Evolutionary conservation across 2,797 vertebrate species (phyloP).

Genomic region (Crenichthys baileyi): DNA sequence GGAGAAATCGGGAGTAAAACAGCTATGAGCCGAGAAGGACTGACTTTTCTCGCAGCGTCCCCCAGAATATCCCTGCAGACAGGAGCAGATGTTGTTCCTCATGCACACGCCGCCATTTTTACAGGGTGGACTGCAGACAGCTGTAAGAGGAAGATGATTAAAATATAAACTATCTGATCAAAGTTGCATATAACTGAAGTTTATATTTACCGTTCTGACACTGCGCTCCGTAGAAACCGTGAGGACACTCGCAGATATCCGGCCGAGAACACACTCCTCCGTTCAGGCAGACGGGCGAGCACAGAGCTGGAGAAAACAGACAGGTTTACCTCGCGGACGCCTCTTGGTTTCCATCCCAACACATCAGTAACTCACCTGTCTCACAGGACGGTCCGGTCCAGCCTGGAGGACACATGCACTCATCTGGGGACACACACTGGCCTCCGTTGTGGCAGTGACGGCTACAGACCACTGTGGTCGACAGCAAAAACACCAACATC

Average conservation of each 20-base stretch:
- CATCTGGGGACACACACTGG: slow-evolving; percentile 79
- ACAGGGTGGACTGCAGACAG: slow-evolving; percentile 88
- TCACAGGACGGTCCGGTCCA: slow-evolving; percentile 85
- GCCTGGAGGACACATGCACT: slow-evolving; percentile 78
- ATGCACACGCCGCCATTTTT: slow-evolving; percentile 88
- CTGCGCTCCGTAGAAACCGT: slow-evolving; percentile 82
- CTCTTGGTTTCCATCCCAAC: background rate
- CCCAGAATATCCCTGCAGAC: slow-evolving; percentile 84
- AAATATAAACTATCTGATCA: no score
- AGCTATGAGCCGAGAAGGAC: slow-evolving; percentile 29
- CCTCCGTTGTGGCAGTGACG: slow-evolving; percentile 85
- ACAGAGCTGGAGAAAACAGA: slow-evolving; percentile 73
- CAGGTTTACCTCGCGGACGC: background rate
- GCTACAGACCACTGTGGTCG: slow-evolving; percentile 81
- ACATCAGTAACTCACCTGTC: slow-evolving; percentile 69
- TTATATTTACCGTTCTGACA: slow-evolving; percentile 82
- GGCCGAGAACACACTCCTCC: slow-evolving; percentile 79
- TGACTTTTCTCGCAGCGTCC: slow-evolving; percentile 89
- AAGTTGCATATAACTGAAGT: background rate
- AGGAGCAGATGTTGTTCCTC: slow-evolving; percentile 87
- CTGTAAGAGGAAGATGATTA: slow-evolving; percentile 58
- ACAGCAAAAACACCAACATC: background rate
- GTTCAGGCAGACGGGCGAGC: slow-evolving; percentile 84
- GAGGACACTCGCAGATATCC: slow-evolving; percentile 78
- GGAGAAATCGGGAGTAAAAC: background rate